Conservation (phyloP, 1,140 invertebrate genomes). For the Paraescarpia echinospica region DNA sequence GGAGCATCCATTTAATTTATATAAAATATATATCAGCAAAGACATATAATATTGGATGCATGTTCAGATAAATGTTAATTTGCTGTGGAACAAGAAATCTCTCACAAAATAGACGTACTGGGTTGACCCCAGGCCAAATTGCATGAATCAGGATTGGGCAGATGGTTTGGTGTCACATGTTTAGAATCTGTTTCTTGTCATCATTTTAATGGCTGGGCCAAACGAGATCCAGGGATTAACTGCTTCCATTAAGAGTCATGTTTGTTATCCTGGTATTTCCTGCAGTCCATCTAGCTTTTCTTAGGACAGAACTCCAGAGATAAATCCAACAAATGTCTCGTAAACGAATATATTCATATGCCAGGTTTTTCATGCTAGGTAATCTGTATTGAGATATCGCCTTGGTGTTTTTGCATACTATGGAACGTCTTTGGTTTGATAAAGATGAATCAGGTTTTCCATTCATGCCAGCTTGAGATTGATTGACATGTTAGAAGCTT, state of each 20-base stretch:
- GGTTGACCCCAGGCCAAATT: neutral
- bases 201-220: neutral
- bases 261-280: neutral
- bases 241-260: neutral
- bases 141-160: neutral
- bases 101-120: neutral
- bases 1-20: too few relatives aligned
- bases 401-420: neutral
- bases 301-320: neutral
- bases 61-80: neutral
- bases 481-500: neutral
- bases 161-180: neutral
- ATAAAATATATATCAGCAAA: too few relatives aligned
- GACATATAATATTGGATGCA: too few relatives aligned
- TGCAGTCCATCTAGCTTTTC: neutral
- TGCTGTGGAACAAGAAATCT: neutral
- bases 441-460: neutral
- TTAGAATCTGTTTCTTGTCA: neutral
- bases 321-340: neutral
- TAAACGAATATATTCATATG: neutral
- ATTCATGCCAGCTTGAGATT: slow-evolving; percentile 3
- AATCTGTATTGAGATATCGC: neutral
- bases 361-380: neutral
- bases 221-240: neutral
- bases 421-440: neutral